Base-by-base conservation (phyloP, 2,888 invertebrate species). In the Andrena dorsata region DNA sequence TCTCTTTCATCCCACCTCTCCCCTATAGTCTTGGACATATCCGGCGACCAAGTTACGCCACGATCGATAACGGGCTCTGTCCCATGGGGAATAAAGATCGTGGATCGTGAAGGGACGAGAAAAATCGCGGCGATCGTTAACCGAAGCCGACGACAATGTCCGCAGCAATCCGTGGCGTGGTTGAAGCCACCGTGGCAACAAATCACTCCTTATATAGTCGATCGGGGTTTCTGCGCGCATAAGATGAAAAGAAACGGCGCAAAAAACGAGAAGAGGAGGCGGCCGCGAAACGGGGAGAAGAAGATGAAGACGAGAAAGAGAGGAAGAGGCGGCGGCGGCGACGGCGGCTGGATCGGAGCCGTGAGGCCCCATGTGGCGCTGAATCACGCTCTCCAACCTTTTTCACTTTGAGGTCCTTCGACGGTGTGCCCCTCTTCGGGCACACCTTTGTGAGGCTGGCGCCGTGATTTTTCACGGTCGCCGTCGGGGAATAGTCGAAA, bases 401-500 rank as follows among this genome's bases (percentile, higher is more conserved):
- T 84, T 87, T 85, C 80, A 77, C 83, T 82, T 80, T 76, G 76
- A 76, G 80, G 72, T 88, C 80, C 80, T 79, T 83, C 82, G 76
- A 75, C 82, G 69, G 63, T 26, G 23, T 56, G 56, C 61, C 56
- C 61, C 28, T 32, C 70, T 72, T 20, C 70, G 61, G 64, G 82
- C 71, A 78, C 65, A 76, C 86, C 87, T 88, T 86, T 76, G 84
- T 80, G 66, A 76, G 82, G 71, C 84, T 90, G 90, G 92, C 91
- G 91, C 91, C 90, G 84, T 87, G 86, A 90, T 89, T 92, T 91
- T 91, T 90, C 90, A 88, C 89, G 86, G 89, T 87, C 88, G 85
- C 80, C 83, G 87, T 84, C 87, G 75, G 77, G 70, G 72, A 76
- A 77, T 79, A 79, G 80, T 81, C 85, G 84, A 88, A 88, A 88